Percentiles rank a stretch among this genome's conserved stretches.
Conservation (phyloP, 2,888 invertebrate species). For the Hylaea fasciaria region DNA sequence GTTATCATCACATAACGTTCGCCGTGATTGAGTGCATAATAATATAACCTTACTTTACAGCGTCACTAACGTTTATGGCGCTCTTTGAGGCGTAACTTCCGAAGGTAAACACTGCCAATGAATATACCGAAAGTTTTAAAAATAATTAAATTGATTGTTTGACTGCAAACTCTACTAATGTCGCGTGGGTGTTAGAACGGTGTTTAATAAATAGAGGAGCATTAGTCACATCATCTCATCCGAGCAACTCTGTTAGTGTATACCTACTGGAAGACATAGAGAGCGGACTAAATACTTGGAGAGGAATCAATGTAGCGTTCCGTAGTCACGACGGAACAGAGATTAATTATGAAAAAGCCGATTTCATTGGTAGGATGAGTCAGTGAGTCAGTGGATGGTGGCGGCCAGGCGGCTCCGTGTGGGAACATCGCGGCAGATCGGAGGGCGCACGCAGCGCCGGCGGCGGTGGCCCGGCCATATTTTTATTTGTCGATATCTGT, state of each 20-base stretch:
- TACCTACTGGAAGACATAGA: conserved; percentile 22
- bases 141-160: conserved; percentile 29
- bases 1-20: conserved; percentile 64
- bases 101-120: conserved; percentile 12
- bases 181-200: conserved; percentile 25
- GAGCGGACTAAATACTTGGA: conserved; percentile 23
- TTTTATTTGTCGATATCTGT: conserved; percentile 82
- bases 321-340: conserved; percentile 28
- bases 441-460: conserved; percentile 42
- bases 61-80: conserved; percentile 23
- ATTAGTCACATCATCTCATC: conserved; percentile 35
- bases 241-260: conserved; percentile 26
- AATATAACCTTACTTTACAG: conserved; percentile 38
- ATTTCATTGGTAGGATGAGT: conserved; percentile 36
- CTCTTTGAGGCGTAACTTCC: conserved; percentile 12
- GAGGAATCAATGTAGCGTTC: conserved; percentile 24
- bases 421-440: conserved; percentile 40
- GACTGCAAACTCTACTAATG: conserved; percentile 21
- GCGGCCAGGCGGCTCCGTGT: conserved; percentile 37
- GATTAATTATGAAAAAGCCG: conserved; percentile 35
- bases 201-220: conserved; percentile 34
- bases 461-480: conserved; percentile 65
- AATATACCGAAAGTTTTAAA: conserved; percentile 19
- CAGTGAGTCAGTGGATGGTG: conserved; percentile 35
- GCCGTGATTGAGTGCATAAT: conserved; percentile 48